Base-by-base conservation (phyloP, 2,888 invertebrate genomes). In the Cybosia mesomella region DNA sequence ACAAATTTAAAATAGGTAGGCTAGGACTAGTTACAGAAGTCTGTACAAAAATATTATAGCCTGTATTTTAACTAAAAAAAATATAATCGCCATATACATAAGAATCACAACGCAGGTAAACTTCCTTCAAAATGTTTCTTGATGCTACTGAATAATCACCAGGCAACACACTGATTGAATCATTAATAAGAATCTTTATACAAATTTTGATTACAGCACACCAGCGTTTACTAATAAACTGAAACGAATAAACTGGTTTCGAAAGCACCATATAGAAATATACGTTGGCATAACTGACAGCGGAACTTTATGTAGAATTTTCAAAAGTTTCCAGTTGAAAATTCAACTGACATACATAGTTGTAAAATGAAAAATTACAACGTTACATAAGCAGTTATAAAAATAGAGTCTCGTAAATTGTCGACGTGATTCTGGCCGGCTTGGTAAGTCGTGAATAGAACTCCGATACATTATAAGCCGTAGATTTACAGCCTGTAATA, bases 401-500 rank as follows among this genome's bases (percentile, higher is more conserved):
- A 86, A 83, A 86, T 84, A 81, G 79, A 77, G 76, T 71, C 79
- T 83, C 83, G 77, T 86, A 85, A 86, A 87, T 85, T 77, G 66
- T 68, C 68, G 39, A 73, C 68, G 67, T 67, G 73, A 79, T 70
- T 75, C 65, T 78, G 67, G 68, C 57, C 73, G 68, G 75, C 75
- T 74, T 62, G 68, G 74, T 73, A 73, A 79, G 79, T 77, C 77
- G 64, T 79, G 80, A 79, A 79, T 79, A 74, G 77, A 63, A 75
- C 80, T 77, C 81, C 88, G 86, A 88, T 89, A 91, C 88, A 89
- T 90, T 91, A 89, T 88, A 86, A 87, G 85, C 85, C 72, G 73
- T 76, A 89, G 91, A 92, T 91, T 91, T 92, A 92, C 85, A 76
- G 81, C 83, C 66, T 71, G 76, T 81, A 83, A 88, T 92, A 92